phyloP scores from a whole-genome alignment of 1,140 invertebrate species.

The Temnothorax nylanderi region DNA sequence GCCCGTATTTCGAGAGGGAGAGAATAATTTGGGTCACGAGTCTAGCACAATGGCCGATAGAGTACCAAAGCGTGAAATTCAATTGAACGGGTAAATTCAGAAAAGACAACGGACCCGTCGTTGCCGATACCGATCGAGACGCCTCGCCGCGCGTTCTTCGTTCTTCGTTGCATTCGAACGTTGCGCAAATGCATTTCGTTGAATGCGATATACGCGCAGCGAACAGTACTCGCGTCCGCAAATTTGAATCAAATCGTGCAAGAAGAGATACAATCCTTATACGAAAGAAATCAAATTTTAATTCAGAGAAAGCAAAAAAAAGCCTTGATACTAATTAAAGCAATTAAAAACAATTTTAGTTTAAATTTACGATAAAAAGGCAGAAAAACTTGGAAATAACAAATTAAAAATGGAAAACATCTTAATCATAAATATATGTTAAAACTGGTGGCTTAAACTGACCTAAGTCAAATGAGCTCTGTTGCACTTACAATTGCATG shows the following conservation, averaged over 20 bases:
- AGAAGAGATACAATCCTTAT: neutral
- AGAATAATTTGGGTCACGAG: slow-evolving; percentile 73
- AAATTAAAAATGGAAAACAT: neutral
- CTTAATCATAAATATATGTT: neutral
- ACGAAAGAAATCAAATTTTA: neutral
- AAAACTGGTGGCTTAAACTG: neutral
- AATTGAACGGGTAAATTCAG: slow-evolving; percentile 74
- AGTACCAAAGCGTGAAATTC: slow-evolving; percentile 73
- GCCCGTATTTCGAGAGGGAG: slow-evolving; percentile 58
- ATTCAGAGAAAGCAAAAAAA: neutral
- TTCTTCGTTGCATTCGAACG: neutral
- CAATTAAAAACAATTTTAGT: neutral
- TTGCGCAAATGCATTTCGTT: slow-evolving; percentile 26
- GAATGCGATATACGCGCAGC: neutral
- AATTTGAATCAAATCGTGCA: neutral
- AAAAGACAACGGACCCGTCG: slow-evolving; percentile 62
- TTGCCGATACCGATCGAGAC: slow-evolving; percentile 27
- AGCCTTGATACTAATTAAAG: neutral
- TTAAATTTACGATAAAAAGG: neutral
- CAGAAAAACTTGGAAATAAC: neutral
- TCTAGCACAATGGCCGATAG: slow-evolving; percentile 70
- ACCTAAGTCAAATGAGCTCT: neutral
- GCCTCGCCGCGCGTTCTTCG: neutral
- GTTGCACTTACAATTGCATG: neutral
- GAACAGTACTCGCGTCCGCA: neutral